Conservation (phyloP, 2,888 invertebrate genomes). For the Spodoptera exigua region DNA sequence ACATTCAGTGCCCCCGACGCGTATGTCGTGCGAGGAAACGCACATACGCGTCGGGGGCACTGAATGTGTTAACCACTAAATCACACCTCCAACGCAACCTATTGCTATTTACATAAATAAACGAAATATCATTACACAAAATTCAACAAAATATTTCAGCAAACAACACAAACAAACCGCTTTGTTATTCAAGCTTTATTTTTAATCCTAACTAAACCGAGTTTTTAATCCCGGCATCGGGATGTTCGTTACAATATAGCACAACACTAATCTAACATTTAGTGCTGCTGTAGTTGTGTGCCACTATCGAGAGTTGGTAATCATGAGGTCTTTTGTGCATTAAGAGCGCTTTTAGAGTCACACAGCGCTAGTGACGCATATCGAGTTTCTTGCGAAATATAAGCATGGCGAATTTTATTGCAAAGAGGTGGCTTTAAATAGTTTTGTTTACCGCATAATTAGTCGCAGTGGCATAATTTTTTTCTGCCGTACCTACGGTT, state of each 20-base stretch:
- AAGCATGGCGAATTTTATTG: neutral
- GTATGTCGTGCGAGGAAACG: no score
- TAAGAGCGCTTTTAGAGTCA: conserved; percentile 37
- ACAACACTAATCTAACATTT: conserved; percentile 29
- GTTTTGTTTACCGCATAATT: no score
- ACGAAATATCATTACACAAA: neutral
- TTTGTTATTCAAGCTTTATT: conserved; percentile 7
- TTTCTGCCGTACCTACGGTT: no score
- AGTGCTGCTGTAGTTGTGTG: conserved; percentile 27
- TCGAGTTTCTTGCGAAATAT: conserved; percentile 13
- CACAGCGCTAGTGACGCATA: conserved; percentile 14
- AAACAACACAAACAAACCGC: conserved; percentile 10
- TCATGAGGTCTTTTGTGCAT: conserved; percentile 36
- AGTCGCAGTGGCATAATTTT: no score
- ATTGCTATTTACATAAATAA: neutral
- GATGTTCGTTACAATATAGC: conserved; percentile 2
- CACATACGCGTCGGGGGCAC: no score
- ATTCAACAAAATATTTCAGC: conserved; percentile 4
- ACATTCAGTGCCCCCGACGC: no score
- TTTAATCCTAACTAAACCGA: conserved; percentile 11
- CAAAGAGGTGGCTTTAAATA: no score
- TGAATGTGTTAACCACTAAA: no score
- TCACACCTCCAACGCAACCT: no score
- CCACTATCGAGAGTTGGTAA: conserved; percentile 26
- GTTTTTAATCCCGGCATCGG: conserved; percentile 23